Evolutionary conservation across 2,888 invertebrate genomes (phyloP).

Genomic region (Onchidella celtica): DNA sequence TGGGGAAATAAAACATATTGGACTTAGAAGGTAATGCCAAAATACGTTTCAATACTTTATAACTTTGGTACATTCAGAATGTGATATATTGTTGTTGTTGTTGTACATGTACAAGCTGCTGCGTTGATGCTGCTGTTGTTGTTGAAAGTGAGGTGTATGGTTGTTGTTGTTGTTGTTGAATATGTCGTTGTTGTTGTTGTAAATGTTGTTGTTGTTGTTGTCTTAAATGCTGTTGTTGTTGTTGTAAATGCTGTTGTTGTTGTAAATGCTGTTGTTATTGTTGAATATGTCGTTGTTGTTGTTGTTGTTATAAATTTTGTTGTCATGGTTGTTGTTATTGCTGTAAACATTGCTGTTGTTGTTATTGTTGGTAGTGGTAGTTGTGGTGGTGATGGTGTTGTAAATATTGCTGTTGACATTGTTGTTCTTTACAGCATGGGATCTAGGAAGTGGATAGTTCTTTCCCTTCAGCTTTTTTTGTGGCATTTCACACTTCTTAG

Average conservation of each 20-base stretch:
- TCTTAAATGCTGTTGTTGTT: conserved; percentile 22
- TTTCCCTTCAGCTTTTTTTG: too few relatives aligned
- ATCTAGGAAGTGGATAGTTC: too few relatives aligned
- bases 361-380: neutral
- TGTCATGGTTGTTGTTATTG: neutral
- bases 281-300: conserved; percentile 5
- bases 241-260: neutral
- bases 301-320: conserved; percentile 38
- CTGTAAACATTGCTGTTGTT: neutral
- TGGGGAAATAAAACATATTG: conserved; percentile 23
- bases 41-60: too few relatives aligned
- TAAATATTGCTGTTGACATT: neutral
- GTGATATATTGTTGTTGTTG: conserved; percentile 52
- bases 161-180: neutral
- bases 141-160: neutral
- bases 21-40: too few relatives aligned
- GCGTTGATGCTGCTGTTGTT: neutral
- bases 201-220: neutral
- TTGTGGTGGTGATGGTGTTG: neutral
- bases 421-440: neutral
- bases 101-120: too few relatives aligned
- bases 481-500: too few relatives aligned
- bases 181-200: neutral
- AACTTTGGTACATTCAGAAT: too few relatives aligned
- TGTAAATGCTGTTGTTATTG: neutral